phyloP scores from a whole-genome alignment of 1,140 invertebrate species.

The Drusus annulatus region DNA sequence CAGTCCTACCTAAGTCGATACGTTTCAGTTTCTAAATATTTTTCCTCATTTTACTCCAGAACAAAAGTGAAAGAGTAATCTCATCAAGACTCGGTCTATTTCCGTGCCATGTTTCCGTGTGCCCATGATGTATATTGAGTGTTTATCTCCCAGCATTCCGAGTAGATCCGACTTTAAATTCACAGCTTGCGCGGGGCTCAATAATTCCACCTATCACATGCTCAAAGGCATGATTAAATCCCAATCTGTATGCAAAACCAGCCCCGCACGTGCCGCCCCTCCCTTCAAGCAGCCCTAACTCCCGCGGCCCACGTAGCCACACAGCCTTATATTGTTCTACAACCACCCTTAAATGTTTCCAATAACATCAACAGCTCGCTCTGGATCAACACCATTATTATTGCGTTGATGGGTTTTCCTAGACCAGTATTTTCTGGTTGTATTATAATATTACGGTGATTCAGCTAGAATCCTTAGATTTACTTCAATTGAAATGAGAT shows the following conservation, averaged over 20 bases:
- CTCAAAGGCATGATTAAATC: constrained; percentile 9
- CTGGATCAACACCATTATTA: not conserved
- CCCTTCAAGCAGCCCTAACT: no score
- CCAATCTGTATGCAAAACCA: constrained; percentile 27
- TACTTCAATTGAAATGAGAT: no score
- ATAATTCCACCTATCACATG: constrained; percentile 8
- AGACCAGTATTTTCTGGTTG: no score
- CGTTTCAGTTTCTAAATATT: not conserved
- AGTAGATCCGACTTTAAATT: not conserved
- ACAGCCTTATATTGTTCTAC: not conserved
- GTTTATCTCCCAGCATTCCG: not conserved
- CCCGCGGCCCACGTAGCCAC: not conserved
- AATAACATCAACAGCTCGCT: constrained; percentile 4
- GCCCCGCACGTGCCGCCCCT: not conserved
- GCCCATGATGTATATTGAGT: not conserved
- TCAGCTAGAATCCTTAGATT: no score
- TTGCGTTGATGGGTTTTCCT: no score
- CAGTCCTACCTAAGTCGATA: no score
- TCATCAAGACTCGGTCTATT: not conserved
- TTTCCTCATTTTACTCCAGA: not conserved
- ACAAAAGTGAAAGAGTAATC: not conserved
- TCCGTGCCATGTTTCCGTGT: no score
- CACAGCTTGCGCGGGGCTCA: not conserved
- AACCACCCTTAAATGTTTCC: not conserved
- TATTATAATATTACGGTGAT: no score